Percentiles rank a stretch among this genome's conserved stretches.
Evolutionary conservation across 30 jellyfish, hydroid and myxozoan genomes (phyloP).

Genomic region (Rhopilema esculentum): DNA sequence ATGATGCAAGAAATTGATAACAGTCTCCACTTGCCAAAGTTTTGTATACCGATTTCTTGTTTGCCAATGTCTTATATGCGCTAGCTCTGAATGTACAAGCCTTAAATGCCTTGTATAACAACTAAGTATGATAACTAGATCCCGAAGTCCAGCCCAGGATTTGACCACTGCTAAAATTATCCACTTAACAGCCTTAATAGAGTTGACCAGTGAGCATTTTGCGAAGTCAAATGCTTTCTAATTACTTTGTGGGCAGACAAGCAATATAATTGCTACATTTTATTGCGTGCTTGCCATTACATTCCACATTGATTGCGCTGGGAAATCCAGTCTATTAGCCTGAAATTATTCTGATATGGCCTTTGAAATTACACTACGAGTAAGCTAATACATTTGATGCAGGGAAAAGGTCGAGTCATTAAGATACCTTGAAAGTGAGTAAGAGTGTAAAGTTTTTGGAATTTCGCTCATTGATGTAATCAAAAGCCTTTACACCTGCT

Average conservation of each 20-base stretch:
- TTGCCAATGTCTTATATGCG: background rate
- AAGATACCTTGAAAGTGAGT: too few relatives aligned
- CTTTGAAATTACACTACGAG: background rate
- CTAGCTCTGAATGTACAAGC: background rate
- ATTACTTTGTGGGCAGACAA: background rate
- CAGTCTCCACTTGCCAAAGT: too few relatives aligned
- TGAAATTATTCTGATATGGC: background rate
- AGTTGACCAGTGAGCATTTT: background rate
- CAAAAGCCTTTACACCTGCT: too few relatives aligned
- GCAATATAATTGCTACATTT: background rate
- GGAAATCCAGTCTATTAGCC: background rate
- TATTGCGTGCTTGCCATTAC: background rate
- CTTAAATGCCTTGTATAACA: background rate
- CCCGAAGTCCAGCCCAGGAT: background rate
- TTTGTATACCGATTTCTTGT: too few relatives aligned
- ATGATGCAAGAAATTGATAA: background rate
- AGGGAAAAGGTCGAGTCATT: too few relatives aligned
- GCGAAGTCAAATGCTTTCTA: background rate
- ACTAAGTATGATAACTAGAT: background rate
- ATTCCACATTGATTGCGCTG: background rate
- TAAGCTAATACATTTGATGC: background rate
- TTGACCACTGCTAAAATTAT: background rate
- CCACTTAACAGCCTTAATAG: background rate
- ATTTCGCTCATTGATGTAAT: too few relatives aligned
- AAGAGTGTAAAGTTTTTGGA: too few relatives aligned